Evolutionary conservation across 2,113 vertebrate genomes (phyloP).

Genomic region (Ciconia maguari): DNA sequence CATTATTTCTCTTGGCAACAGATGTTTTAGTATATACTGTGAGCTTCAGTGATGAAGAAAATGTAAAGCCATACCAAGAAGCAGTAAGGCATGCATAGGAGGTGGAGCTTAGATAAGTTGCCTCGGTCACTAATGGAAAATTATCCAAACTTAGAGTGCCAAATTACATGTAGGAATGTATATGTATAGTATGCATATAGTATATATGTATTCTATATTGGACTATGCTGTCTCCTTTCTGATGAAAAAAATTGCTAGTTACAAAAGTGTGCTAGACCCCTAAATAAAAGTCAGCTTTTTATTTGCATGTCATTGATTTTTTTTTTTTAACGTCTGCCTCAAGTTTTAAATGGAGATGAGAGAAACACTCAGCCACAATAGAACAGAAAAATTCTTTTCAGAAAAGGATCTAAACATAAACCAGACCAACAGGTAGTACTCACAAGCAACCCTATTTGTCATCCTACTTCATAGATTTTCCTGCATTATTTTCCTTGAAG

Average conservation of each 20-base stretch:
- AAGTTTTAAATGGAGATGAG: neutral
- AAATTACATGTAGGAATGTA: neutral
- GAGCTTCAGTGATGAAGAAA: constrained; percentile 20
- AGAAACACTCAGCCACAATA: neutral
- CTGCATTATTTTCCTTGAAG: neutral
- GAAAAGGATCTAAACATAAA: neutral
- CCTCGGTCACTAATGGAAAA: neutral
- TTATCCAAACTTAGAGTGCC: neutral
- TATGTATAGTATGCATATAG: neutral
- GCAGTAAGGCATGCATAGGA: neutral
- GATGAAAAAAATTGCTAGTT: neutral
- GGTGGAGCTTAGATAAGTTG: neutral
- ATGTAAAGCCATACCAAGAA: neutral
- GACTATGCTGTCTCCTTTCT: neutral
- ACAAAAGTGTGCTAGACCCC: neutral
- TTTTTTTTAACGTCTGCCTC: neutral
- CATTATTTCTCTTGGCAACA: constrained; percentile 23
- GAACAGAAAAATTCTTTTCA: neutral
- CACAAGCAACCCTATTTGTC: neutral
- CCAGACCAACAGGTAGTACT: neutral
- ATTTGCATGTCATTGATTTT: neutral
- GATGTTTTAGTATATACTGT: neutral
- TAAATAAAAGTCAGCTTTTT: neutral
- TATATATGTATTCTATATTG: no score
- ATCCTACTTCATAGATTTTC: neutral